phyloP scores from a whole-genome alignment of 2,797 vertebrate species.

The Bradypodion ventrale region DNA sequence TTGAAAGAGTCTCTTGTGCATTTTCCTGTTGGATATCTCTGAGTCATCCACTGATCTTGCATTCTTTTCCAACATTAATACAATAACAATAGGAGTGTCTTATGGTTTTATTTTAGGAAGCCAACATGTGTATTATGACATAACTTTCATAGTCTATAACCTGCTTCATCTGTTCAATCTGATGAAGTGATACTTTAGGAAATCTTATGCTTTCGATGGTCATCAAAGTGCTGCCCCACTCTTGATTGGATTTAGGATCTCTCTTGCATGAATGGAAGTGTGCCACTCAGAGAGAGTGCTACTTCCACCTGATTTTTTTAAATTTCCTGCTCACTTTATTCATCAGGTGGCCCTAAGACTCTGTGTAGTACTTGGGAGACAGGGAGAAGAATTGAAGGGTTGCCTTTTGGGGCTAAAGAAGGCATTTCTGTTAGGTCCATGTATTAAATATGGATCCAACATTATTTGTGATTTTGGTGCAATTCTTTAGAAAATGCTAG shows the following conservation, averaged over 20 bases:
- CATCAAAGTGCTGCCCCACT: neutral
- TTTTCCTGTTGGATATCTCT: neutral
- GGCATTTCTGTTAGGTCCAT: neutral
- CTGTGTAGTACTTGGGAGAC: neutral
- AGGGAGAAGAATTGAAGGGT: neutral
- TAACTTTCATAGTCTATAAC: neutral
- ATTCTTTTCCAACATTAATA: neutral
- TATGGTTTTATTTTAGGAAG: neutral
- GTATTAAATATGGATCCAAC: neutral
- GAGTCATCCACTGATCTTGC: neutral
- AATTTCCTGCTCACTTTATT: neutral
- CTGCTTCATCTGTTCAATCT: neutral
- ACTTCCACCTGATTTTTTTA: neutral
- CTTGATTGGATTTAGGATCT: neutral
- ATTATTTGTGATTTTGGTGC: neutral
- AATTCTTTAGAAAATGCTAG: neutral
- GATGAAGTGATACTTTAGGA: neutral
- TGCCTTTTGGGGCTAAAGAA: too few relatives aligned
- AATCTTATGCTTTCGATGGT: neutral
- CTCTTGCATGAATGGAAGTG: neutral
- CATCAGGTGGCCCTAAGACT: neutral
- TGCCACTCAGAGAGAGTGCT: neutral
- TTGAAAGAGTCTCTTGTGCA: neutral
- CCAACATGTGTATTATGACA: neutral
- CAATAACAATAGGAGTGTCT: neutral